Conservation (phyloP, 2,888 invertebrate genomes). For the Biston stratarius region DNA sequence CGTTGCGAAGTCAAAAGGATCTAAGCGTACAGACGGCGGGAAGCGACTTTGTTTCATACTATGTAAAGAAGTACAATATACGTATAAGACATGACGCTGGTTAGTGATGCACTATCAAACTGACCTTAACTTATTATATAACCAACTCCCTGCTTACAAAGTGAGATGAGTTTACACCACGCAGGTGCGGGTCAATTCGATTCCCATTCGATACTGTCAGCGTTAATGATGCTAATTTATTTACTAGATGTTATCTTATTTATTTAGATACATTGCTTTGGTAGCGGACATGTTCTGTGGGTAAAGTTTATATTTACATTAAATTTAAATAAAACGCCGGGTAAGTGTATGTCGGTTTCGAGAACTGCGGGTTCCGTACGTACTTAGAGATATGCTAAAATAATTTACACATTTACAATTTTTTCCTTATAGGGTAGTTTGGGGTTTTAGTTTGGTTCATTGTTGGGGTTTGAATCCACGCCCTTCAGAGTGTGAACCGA, state of each 20-base stretch:
- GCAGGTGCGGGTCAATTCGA: slow-evolving; percentile 35
- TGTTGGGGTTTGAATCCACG: too few species aligned
- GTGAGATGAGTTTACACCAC: slow-evolving; percentile 27
- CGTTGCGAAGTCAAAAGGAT: too few species aligned
- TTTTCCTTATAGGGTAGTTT: too few species aligned
- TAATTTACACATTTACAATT: too few species aligned
- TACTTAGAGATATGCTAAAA: too few species aligned
- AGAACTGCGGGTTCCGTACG: too few species aligned
- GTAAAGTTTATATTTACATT: not conserved
- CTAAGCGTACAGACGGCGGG: too few species aligned
- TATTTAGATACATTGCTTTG: slow-evolving; percentile 12
- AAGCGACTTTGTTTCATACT: too few species aligned
- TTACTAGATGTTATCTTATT: slow-evolving; percentile 19
- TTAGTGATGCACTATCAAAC: not conserved
- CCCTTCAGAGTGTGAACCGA: too few species aligned
- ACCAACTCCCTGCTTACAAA: slow-evolving; percentile 19
- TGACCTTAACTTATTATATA: not conserved
- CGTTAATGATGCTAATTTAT: slow-evolving; percentile 33
- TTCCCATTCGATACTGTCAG: slow-evolving; percentile 26
- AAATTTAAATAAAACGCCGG: not conserved
- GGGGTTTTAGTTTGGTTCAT: too few species aligned
- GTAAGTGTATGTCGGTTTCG: too few species aligned
- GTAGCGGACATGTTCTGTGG: not conserved
- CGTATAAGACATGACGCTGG: not conserved
- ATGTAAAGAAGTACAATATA: not conserved